Conservation (phyloP, 2,888 invertebrate species). For the Cosmia pyralina region DNA sequence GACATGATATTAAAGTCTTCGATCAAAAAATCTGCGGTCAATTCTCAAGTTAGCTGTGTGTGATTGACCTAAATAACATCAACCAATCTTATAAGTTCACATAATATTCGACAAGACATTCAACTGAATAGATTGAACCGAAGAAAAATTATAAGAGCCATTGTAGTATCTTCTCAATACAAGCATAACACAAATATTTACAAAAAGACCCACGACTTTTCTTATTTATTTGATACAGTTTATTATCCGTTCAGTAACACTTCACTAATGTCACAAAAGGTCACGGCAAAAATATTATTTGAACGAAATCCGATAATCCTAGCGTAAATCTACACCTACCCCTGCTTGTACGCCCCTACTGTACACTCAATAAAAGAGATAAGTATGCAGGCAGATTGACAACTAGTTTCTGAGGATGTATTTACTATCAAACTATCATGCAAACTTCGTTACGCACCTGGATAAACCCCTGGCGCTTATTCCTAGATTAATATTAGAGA, state of each 20-base stretch:
- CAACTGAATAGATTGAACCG: too few species aligned
- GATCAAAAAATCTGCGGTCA: neutral
- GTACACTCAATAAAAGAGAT: conserved; percentile 24
- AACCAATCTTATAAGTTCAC: neutral
- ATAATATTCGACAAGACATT: neutral
- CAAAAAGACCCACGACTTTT: neutral
- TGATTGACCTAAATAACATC: neutral
- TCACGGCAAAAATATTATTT: conserved; percentile 24
- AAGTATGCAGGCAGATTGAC: neutral
- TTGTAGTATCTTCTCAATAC: neutral
- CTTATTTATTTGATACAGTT: conserved; percentile 18
- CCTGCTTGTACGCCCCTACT: conserved; percentile 5
- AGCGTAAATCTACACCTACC: conserved; percentile 36
- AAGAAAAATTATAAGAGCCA: too few species aligned
- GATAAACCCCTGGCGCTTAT: too few species aligned
- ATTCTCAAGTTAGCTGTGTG: neutral
- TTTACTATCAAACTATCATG: too few species aligned
- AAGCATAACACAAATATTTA: neutral
- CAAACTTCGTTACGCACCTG: too few species aligned
- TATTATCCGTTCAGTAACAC: conserved; percentile 15
- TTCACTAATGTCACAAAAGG: conserved; percentile 6
- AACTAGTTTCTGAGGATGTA: neutral
- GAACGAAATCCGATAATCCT: conserved; percentile 39
- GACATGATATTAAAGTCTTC: neutral
- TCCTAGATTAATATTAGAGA: too few species aligned